These are phyloP conservation scores for Palythoa grandis DNA, from an alignment of 92 coral and sea anemone genomes.

Conservation along the genomic window DNA sequence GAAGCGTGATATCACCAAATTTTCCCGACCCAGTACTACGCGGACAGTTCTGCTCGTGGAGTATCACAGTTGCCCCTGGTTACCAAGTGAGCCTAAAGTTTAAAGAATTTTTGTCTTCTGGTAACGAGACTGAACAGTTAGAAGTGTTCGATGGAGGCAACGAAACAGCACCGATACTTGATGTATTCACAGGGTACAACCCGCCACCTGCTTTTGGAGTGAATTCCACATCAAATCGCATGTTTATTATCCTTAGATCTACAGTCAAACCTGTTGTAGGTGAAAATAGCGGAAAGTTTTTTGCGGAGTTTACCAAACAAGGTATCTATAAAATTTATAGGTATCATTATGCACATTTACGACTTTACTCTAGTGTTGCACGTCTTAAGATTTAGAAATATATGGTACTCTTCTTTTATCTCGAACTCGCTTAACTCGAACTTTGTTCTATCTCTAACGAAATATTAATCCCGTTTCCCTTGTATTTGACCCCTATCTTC, in stretches of 20 bases:
- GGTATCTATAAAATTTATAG: neutral
- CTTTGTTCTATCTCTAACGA: no score
- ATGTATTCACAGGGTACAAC: neutral
- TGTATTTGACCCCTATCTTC: no score
- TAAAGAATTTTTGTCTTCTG: slow-evolving; percentile 6
- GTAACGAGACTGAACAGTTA: slow-evolving; percentile 9
- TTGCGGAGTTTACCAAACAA: neutral
- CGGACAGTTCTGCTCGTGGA: slow-evolving; percentile 39
- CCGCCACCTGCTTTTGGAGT: slow-evolving; percentile 11
- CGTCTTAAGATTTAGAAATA: no score
- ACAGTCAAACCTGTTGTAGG: neutral
- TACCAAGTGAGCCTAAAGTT: slow-evolving; percentile 11
- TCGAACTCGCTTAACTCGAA: no score
- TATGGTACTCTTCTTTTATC: no score
- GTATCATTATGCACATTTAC: no score
- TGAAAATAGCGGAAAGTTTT: neutral
- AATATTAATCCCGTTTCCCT: no score
- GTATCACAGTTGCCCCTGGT: slow-evolving; percentile 23
- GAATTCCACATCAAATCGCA: slow-evolving; percentile 17
- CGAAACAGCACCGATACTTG: slow-evolving; percentile 7
- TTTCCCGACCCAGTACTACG: neutral
- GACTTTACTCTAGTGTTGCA: no score
- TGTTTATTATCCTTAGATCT: slow-evolving; percentile 9
- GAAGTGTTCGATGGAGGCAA: slow-evolving; percentile 15
- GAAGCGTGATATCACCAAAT: slow-evolving; percentile 8